Percentiles rank a stretch among this genome's conserved stretches.
These are phyloP conservation scores for Drosophila takahashii DNA, from an alignment of 1,140 invertebrate genomes.

Conservation along the genomic window DNA sequence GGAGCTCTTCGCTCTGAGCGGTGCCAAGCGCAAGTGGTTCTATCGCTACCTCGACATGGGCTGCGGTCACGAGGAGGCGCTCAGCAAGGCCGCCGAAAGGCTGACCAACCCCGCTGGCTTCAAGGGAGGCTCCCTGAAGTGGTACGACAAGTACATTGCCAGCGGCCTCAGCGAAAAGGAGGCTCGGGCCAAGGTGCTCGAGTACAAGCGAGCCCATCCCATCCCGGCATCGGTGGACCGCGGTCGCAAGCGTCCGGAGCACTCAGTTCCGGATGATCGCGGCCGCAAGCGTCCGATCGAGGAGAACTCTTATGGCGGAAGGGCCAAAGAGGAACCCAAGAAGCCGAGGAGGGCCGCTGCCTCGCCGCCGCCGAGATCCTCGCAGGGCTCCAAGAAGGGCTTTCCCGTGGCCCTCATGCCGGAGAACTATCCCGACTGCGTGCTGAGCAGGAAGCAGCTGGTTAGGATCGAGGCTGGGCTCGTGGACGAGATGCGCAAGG, in stretches of 20 bases:
- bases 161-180: background rate
- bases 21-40: background rate
- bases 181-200: slow-evolving; percentile 4
- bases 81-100: background rate
- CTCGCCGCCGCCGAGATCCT: too few relatives aligned
- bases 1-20: background rate
- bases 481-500: slow-evolving; percentile 7
- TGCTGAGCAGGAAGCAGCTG: background rate
- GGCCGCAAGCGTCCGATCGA: slow-evolving; percentile 7
- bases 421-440: background rate
- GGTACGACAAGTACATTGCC: slow-evolving; percentile 10
- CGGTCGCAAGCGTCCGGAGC: too few relatives aligned
- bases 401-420: background rate
- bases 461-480: background rate
- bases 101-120: background rate
- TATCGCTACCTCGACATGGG: slow-evolving; percentile 7
- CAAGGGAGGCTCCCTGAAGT: background rate
- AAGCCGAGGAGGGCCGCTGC: background rate
- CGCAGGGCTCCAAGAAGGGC: background rate
- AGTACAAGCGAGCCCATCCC: background rate
- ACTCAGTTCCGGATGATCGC: background rate
- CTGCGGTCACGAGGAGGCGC: slow-evolving; percentile 1
- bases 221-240: background rate
- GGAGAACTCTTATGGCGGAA: background rate
- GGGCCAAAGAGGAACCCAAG: background rate